Evolutionary conservation across 2,888 invertebrate genomes (phyloP), one percentile per base, ranked within the genome.

Genomic region (Dexiosoma caninum): DNA sequence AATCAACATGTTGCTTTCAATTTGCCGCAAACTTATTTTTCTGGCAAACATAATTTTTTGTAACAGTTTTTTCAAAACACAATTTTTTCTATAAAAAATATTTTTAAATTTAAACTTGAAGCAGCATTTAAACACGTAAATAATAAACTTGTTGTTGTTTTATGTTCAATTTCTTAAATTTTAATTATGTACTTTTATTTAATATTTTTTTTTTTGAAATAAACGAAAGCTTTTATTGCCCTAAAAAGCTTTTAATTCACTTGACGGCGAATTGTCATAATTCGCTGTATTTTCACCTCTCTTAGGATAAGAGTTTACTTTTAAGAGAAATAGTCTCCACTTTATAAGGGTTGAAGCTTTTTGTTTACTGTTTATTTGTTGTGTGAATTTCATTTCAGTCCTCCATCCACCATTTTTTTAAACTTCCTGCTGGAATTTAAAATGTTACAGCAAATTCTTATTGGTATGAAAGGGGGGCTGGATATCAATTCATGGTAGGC

Each of bases 1-100:
- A 59, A 64, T 83, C 53, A 86, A 86, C 88, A 86, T 85, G 88
- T 87, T 86, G 86, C 46, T 16, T 55, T 27, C 77, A 86, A 86
- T 86, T 88, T 84, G 87, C 86, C 84, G 83, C 82, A 83, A 21
- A 62, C 40, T 10, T 16, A 42, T 30, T 10, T 16, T 14, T 6
- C 0, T 14, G 0, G 23, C 8, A 16, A 53, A 5, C 16, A 2
- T 7, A 3, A 3, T 0, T 40, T 12, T 14, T 10, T 19, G 16
- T 19, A 49, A 27, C 9, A 10, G 21, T 21, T 49, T n/a, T 7
- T n/a, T 23, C 0, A 44, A 37, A n/a, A n/a, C n/a, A n/a, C n/a
- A n/a, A n/a, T n/a, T n/a, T n/a, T n/a, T n/a, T n/a, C n/a, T n/a
- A n/a, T n/a, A n/a, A n/a, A 27, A 27, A 27, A 27, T 5, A 27